Base-by-base conservation (phyloP, 2,113 vertebrate species). In the Ochotona princeps region DNA sequence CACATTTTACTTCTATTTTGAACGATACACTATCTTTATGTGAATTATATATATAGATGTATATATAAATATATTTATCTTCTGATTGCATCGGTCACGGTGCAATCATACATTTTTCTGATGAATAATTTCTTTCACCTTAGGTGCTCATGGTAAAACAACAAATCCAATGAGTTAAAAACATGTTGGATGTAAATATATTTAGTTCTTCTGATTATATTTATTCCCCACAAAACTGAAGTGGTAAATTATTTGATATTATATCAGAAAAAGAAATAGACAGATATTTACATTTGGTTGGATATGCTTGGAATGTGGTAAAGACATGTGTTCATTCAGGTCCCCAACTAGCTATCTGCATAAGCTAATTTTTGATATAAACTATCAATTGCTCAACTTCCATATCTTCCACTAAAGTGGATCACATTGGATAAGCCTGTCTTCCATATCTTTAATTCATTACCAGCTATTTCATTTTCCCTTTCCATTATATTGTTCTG, bases 1-100 rank as follows among this genome's bases (percentile, higher is more conserved):
- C 7, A 72, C 23, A 63, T 86, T 78, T 89, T 76, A 66, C 80
- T 80, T 90, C 13, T 73, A 17, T 94, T 80, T 92, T 87, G 87
- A 15, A 83, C 11, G 83, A 69, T 51, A 26, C 2, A 65, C 4
- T 67, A 18, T 72, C 8, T 54, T 44, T 44, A 44, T 44, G 38
- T 44, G 38, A 44, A 44, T 44, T 44, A 44, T 44, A 44, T 67
- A 70, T 80, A 83, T 49, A 75, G 15, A 92, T 83, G n/a, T 61
- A 92, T 88, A 79, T 63, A 61, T 61, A 92, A 90, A 79, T 63
- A 61, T 70, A 72, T 35, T 66, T 83, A 79, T 28, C 57, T 1
- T 73, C 89, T 8, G 26, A 69, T 67, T 89, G 18, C 21, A 66
- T 67, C 63, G 21, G 26, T 72, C 83, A 93, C 75, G 86, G 20